Base-by-base conservation (phyloP, 2,113 vertebrate species). In the Probosciger aterrimus region DNA sequence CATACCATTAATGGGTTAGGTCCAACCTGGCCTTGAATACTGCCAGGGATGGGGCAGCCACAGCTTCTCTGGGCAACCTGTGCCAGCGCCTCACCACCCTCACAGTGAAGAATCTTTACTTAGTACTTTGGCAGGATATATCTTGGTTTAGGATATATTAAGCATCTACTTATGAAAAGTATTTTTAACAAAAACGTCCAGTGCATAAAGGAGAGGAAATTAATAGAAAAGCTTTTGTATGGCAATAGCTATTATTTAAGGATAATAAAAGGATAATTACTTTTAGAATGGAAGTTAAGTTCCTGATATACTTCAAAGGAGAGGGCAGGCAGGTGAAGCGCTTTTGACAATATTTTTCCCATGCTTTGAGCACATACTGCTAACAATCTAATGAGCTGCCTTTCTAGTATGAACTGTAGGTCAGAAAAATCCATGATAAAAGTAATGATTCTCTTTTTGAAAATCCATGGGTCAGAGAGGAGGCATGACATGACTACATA, bases 341-440 rank as follows among this genome's bases (percentile, higher is more conserved):
- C 10, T 75, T 93, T 80, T 43, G 78, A 88, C 55, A 91, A 74
- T 50, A 79, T 88, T 79, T 95, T 79, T 73, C 49, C 43, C 53
- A 19, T 47, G 55, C 93, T 94, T 67, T 69, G 44, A 93, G 52
- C 49, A 87, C 71, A 63, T 22, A 18, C 30, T 37, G 71, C 33
- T 82, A 63, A 37, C 70, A 69, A 9, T 41, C 55, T 90, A 90
- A 92, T 70, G 90, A 95, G 86, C n/a, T 53, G 39, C 52, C 65
- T 87, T 82, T 94, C 75, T 93, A 74, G 46, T n/a, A n/a, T 65
- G 77, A 96, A 68, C 85, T 62, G 23, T 2, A 82, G 93, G 91
- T 87, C 86, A 93, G 71, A 84, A 90, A 96, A 88, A 86, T 65
- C 68, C 74, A 63, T 37, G 70, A 95, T 83, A 89, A 96, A 96